phyloP scores from a whole-genome alignment of 2,113 vertebrate species.

The Zapornia atra region DNA sequence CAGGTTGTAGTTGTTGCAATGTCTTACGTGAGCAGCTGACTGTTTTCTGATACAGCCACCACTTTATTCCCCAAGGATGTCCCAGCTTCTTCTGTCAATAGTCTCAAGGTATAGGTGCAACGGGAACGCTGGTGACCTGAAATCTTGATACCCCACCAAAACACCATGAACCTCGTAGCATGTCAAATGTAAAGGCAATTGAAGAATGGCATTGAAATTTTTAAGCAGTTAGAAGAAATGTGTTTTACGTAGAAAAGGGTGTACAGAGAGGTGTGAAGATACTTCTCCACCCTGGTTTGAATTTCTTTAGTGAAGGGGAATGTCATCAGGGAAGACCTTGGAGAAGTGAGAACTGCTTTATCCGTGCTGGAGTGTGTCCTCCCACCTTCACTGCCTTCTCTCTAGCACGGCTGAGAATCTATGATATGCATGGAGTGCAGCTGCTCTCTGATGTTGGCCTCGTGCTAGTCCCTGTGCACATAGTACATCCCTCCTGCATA shows the following conservation, averaged over 20 bases:
- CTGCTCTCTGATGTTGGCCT: not conserved
- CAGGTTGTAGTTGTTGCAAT: not conserved
- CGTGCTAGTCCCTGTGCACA: not conserved
- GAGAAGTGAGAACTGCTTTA: not conserved
- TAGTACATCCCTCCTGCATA: not conserved
- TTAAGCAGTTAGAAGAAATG: not conserved
- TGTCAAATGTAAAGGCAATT: not conserved
- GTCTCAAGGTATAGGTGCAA: fast-evolving
- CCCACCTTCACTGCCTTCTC: not conserved
- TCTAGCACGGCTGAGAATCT: not conserved
- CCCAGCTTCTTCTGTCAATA: not conserved
- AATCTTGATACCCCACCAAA: not conserved
- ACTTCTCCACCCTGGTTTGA: not conserved
- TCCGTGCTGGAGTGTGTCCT: fast-evolving
- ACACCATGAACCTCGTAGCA: not conserved
- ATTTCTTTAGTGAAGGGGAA: not conserved
- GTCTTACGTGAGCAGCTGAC: not conserved
- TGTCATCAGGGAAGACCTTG: fast-evolving
- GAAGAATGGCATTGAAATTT: not conserved
- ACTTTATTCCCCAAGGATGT: not conserved
- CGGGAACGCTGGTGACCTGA: not conserved
- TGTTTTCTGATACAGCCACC: not conserved
- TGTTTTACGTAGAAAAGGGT: not conserved
- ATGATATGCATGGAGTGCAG: not conserved
- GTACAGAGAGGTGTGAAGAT: not conserved